Base-by-base conservation (phyloP, 37 sponge, comb jelly and placozoan genomes). In the Eunapius fragilis region DNA sequence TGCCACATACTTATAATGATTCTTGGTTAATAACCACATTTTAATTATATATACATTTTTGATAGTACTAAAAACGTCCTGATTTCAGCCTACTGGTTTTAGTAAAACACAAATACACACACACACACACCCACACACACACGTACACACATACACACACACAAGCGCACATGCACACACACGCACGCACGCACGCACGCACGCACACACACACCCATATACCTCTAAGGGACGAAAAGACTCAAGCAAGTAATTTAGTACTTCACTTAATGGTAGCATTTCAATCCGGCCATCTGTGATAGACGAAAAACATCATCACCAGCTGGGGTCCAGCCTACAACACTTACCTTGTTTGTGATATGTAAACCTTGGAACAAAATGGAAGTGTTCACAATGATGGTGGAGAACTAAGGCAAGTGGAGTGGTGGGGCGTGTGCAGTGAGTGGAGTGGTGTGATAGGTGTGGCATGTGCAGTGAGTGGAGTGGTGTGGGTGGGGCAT, bases 361-460 rank as follows among this genome's bases (percentile, higher is more conserved):
- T 47, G 27, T 25, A 76, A 82, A 82, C 70, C 71, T 69, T 7
- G 88, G 88, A 30, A 88, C n/a, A 45, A 82, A 88, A 34, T 77
- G 41, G 3, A 77, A 36, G 19, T 82, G 47, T 0, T 31, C 32
- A 22, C 41, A 48, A 0, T 77, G 68, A 38, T 69, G 37, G 34
- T 48, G 82, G 50, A 88, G 69, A 28, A 37, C 88, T 87, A 47
- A 30, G 23, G 33, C 0, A 25, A 30, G 28, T 31, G 27, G 6
- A 22, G 33, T 4, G 11, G 58, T 58, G 58, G 58, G 58, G 58
- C 1, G 58, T 58, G 58, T 17, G 19, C 14, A 13, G 58, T 41
- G 41, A 6, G 41, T 41, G 41, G 3, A 6, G 41, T 41, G 58
- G 7, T 1, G 22, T 1, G 0, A 19, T 58, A 19, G 58, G 58